These are phyloP conservation scores for Falco cherrug DNA, from an alignment of 2,797 vertebrate species.

Conservation along the genomic window DNA sequence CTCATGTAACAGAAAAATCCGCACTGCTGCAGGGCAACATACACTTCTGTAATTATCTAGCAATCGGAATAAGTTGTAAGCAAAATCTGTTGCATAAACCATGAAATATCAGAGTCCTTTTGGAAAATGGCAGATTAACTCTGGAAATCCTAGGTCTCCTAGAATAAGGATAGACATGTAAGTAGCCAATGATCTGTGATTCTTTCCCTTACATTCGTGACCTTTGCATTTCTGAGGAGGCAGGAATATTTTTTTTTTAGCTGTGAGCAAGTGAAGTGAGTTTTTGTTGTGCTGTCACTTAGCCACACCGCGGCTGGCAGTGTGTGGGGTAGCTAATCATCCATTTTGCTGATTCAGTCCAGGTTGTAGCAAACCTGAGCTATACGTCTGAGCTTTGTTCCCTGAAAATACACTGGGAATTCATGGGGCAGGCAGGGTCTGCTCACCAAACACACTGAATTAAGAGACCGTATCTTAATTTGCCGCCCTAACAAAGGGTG, in stretches of 20 bases:
- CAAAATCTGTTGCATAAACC: constrained; percentile 37
- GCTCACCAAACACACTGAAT: background rate
- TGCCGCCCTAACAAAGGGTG: background rate
- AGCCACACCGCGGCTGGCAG: background rate
- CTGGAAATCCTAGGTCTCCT: background rate
- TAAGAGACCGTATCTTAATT: background rate
- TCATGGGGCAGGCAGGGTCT: background rate
- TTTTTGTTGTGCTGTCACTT: constrained; percentile 2
- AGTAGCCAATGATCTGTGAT: background rate
- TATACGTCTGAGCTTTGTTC: background rate
- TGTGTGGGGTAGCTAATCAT: background rate
- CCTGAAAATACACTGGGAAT: background rate
- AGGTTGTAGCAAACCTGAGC: background rate
- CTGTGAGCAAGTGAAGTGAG: background rate
- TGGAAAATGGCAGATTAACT: background rate
- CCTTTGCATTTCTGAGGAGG: background rate
- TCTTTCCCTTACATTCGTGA: background rate
- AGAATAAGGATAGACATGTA: background rate
- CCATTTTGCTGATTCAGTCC: constrained; percentile 40
- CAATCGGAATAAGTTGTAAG: background rate
- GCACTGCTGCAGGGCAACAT: constrained; percentile 29
- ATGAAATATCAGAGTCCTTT: background rate
- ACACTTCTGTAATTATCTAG: constrained; percentile 18
- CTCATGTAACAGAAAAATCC: constrained; percentile 37
- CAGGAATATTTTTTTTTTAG: background rate